Evolutionary conservation across 2,113 vertebrate genomes (phyloP), one percentile per base, ranked within the genome.

Genomic region (Ophthalmolycus amberensis): DNA sequence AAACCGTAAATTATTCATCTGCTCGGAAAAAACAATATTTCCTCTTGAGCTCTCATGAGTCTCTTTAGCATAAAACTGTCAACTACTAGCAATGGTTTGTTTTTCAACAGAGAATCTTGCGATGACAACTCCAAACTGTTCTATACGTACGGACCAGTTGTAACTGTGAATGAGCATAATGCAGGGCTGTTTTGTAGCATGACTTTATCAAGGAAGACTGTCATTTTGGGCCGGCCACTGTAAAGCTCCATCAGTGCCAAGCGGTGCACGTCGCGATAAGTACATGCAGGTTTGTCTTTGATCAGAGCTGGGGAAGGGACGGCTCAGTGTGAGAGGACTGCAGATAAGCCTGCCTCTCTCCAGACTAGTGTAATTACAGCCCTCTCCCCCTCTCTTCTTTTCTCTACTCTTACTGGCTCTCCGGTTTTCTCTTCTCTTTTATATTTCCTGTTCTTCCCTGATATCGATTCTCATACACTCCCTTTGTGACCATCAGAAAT

Each of bases 241-340:
- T 80, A 79, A 85, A 77, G 74, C 86, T 87, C 75, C 71, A 79
- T 84, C 85, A 77, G 73, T 81, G 78, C 76, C 74, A 89, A 90
- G 62, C 48, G 11, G 70, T 71, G 86, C 85, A 71, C 83, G 83
- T 85, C 73, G 42, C 60, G 71, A 85, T 93, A 91, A 92, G 83
- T 85, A 75, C 86, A 86, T 84, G 77, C 91, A 91, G 91, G 88
- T 90, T 92, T 92, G 89, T 89, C 87, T 92, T 93, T 90, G 90
- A 92, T 90, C 83, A 79, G 73, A 74, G 72, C 59, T 11, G 22
- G 71, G 60, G 75, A 63, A 64, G 80, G 58, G 80, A 46, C 54
- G 78, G 79, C 84, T 81, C 79, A 29, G 64, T 79, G 84, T 87
- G 85, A 82, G 84, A 71, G 66, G 83, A 87, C 87, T 84, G 77